These are phyloP conservation scores for Galbula dea DNA, from an alignment of 2,113 vertebrate species.

Conservation along the genomic window DNA sequence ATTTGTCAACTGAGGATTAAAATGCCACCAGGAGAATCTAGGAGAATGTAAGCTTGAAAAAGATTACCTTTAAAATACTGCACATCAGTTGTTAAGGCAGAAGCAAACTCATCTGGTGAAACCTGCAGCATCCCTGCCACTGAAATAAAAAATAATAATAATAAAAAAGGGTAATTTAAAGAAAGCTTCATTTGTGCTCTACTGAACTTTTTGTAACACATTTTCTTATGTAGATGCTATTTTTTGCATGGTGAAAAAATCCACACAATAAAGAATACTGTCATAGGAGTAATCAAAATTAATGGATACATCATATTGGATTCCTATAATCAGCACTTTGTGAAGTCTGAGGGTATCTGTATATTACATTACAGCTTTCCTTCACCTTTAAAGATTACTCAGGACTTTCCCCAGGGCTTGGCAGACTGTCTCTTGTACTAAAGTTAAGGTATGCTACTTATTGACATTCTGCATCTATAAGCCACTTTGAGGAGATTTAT, in stretches of 20 bases:
- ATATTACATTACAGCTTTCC: neutral
- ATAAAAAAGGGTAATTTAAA: no score
- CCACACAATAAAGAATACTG: neutral
- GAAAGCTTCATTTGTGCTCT: neutral
- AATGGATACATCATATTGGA: neutral
- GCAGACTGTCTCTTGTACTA: neutral
- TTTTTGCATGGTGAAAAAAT: neutral
- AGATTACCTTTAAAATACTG: slow-evolving; percentile 91
- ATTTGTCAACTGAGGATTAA: neutral
- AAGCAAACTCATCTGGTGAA: slow-evolving; percentile 81
- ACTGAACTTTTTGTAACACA: neutral
- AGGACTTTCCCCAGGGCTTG: neutral
- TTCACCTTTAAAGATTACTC: neutral
- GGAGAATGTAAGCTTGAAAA: neutral
- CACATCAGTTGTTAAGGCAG: slow-evolving; percentile 88
- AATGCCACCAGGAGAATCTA: neutral
- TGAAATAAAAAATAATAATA: slow-evolving; percentile 69
- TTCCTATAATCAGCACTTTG: neutral
- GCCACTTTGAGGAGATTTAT: neutral
- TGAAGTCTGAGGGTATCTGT: neutral
- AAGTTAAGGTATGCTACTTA: neutral
- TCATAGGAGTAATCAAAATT: neutral
- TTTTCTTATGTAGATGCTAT: neutral
- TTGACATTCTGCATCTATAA: neutral
- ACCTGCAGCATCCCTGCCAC: slow-evolving; percentile 90